phyloP scores from a whole-genome alignment of 2,113 vertebrate genomes.

The Pseudorectes ferrugineus region DNA sequence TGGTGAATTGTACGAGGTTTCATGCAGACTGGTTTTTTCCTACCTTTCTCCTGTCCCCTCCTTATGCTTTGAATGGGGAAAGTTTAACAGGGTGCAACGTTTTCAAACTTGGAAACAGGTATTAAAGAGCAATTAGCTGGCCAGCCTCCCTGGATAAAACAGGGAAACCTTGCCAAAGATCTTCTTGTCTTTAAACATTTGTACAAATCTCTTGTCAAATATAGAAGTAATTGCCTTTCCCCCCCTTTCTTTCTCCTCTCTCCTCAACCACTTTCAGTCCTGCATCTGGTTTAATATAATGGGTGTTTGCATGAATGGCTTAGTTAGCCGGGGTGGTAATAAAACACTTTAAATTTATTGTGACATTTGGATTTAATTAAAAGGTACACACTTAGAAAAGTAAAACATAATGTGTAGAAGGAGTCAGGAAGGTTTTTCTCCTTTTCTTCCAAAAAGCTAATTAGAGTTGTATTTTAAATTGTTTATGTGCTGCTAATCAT shows the following conservation, averaged over 20 bases:
- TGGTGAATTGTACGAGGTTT: not conserved
- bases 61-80: not conserved
- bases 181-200: slow-evolving; percentile 61
- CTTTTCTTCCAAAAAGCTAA: slow-evolving; percentile 82
- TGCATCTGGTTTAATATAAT: slow-evolving; percentile 62
- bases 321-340: slow-evolving; percentile 73
- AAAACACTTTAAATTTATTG: slow-evolving; percentile 84
- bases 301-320: slow-evolving; percentile 71
- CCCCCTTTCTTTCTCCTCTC: not conserved
- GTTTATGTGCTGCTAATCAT: slow-evolving; percentile 86
- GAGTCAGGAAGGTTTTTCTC: slow-evolving; percentile 74
- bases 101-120: slow-evolving; percentile 32
- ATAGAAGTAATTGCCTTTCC: slow-evolving; percentile 47
- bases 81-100: not conserved
- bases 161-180: slow-evolving; percentile 52
- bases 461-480: slow-evolving; percentile 86
- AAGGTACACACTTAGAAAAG: slow-evolving; percentile 83
- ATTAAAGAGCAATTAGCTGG: slow-evolving; percentile 53
- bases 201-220: slow-evolving; percentile 67
- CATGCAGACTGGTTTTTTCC: not conserved
- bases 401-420: slow-evolving; percentile 78
- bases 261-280: slow-evolving; percentile 13
- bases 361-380: slow-evolving; percentile 88
- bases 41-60: not conserved
- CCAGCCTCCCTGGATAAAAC: not conserved